Evolutionary conservation across 2,888 invertebrate genomes (phyloP).

Genomic region (Trichogramma dendrolimi): DNA sequence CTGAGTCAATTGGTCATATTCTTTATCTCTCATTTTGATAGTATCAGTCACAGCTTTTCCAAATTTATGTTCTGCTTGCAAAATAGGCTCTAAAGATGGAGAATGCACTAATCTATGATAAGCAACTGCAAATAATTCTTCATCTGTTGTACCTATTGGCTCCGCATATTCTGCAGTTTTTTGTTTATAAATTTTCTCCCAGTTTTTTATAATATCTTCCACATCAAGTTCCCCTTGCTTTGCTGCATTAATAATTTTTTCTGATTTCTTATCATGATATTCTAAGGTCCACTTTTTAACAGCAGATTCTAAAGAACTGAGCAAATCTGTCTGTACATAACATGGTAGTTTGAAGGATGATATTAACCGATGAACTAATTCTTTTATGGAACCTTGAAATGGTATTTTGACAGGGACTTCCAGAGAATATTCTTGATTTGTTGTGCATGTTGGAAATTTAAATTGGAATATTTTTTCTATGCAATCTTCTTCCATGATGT

Average conservation of each 20-base stretch:
- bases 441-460: constrained; percentile 60
- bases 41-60: constrained; percentile 75
- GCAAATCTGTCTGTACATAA: constrained; percentile 64
- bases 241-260: constrained; percentile 59
- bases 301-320: constrained; percentile 61
- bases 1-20: constrained; percentile 66
- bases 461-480: constrained; percentile 50
- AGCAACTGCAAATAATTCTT: constrained; percentile 80
- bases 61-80: constrained; percentile 83
- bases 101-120: constrained; percentile 81
- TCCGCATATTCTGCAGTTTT: constrained; percentile 83
- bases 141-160: constrained; percentile 75
- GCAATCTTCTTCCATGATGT: constrained; percentile 40
- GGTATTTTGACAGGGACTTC: constrained; percentile 64
- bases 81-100: constrained; percentile 79
- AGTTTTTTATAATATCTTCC: constrained; percentile 72
- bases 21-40: constrained; percentile 68
- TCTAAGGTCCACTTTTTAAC: constrained; percentile 64
- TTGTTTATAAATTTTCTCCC: constrained; percentile 74
- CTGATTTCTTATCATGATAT: constrained; percentile 65
- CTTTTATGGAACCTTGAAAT: constrained; percentile 58
- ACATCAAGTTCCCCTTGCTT: constrained; percentile 64
- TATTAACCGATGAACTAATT: constrained; percentile 65
- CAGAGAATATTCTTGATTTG: constrained; percentile 56
- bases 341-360: constrained; percentile 67